These are phyloP conservation scores for Pterobdella sp. DNA, from an alignment of 2,888 invertebrate species.

Conservation along the genomic window DNA sequence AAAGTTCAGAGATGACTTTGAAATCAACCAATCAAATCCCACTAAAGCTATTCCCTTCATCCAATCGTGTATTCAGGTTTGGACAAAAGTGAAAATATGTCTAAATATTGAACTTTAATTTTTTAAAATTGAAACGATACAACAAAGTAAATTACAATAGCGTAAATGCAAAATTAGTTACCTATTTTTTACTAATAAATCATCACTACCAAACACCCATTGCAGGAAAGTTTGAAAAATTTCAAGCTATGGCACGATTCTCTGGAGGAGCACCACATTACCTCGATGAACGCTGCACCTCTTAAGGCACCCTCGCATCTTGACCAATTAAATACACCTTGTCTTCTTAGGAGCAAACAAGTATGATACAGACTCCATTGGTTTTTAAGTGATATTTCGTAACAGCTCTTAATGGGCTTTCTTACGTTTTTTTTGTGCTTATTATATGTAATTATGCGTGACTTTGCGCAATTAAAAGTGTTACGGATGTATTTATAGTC, in stretches of 20 bases:
- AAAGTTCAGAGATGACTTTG: not conserved
- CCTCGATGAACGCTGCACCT: not conserved
- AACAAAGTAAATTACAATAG: no score
- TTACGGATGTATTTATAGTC: no score
- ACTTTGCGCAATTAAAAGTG: no score
- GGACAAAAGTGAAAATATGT: no score
- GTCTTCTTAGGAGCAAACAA: slow-evolving; percentile 18
- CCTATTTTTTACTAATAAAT: not conserved
- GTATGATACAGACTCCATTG: no score
- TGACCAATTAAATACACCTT: slow-evolving; percentile 16
- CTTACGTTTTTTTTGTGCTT: no score
- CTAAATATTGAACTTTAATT: no score
- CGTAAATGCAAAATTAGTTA: no score
- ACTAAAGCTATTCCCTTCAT: not conserved
- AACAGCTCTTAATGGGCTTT: no score
- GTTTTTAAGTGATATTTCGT: no score
- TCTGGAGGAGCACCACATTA: not conserved
- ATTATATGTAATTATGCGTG: no score
- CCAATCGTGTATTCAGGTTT: not conserved
- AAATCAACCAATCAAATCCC: not conserved
- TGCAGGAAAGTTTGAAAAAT: not conserved
- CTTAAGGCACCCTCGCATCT: not conserved
- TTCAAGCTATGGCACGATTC: slow-evolving; percentile 14
- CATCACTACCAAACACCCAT: not conserved
- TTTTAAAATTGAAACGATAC: no score